phyloP scores from a whole-genome alignment of 2,113 vertebrate genomes.

The Haemorhous mexicanus region DNA sequence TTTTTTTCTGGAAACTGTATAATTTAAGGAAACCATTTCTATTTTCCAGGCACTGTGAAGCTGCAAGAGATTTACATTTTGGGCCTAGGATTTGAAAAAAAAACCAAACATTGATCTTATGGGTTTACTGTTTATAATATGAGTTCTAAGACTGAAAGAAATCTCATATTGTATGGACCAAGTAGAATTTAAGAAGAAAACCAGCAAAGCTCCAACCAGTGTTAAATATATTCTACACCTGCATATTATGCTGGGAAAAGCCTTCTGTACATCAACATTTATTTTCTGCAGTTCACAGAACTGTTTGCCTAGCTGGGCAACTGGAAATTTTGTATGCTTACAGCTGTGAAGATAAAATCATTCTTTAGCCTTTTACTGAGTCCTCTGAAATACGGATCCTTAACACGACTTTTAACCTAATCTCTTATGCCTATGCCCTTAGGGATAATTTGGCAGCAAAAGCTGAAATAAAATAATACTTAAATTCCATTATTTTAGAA shows the following conservation, averaged over 20 bases:
- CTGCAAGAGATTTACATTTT: background rate
- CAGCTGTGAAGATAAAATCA: background rate
- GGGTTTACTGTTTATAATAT: background rate
- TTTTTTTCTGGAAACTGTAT: background rate
- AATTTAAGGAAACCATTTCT: background rate
- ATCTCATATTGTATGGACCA: accelerated
- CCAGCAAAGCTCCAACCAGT: background rate
- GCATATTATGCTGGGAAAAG: background rate
- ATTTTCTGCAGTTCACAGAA: background rate
- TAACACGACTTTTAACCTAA: background rate
- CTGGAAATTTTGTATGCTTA: background rate
- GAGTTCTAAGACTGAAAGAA: background rate
- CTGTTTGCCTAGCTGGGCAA: background rate
- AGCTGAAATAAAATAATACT: background rate
- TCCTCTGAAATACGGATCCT: background rate
- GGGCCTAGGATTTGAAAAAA: background rate
- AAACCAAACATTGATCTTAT: no score
- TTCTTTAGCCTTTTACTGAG: background rate
- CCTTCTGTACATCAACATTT: background rate
- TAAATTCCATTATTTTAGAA: background rate
- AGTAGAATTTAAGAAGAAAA: background rate
- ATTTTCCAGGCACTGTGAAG: background rate
- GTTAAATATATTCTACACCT: background rate
- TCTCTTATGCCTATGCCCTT: background rate
- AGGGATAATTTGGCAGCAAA: background rate